Conservation (phyloP, 2,888 invertebrate genomes). For the Hydropsyche betteni region DNA sequence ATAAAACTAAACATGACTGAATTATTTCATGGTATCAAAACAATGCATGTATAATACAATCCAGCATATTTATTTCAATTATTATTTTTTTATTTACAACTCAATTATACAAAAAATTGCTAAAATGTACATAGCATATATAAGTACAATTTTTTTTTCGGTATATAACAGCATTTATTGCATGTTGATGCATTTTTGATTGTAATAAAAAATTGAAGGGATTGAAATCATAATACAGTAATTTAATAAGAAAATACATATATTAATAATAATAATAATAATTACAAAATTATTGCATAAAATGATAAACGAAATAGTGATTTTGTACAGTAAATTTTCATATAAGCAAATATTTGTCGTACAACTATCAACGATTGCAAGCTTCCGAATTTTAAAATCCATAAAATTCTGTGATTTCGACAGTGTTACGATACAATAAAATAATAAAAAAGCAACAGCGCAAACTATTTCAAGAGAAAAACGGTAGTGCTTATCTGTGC, state of each 20-base stretch:
- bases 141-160: too few species aligned
- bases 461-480: too few species aligned
- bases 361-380: slow-evolving; percentile 16
- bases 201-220: background rate
- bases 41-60: too few species aligned
- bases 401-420: background rate
- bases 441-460: too few species aligned
- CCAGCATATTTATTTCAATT: too few species aligned
- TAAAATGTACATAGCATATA: too few species aligned
- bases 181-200: background rate
- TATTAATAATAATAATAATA: background rate
- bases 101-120: background rate
- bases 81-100: background rate
- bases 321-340: background rate
- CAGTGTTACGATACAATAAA: too few species aligned
- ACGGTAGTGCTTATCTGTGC: background rate
- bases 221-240: background rate
- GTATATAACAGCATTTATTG: too few species aligned
- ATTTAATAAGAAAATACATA: slow-evolving; percentile 18
- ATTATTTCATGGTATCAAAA: too few species aligned
- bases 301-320: background rate
- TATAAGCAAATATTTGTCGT: background rate
- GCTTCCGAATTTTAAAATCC: background rate
- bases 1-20: too few species aligned
- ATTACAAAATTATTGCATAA: slow-evolving; percentile 18